These are phyloP conservation scores for Acrocyrtus sp. DNA, from an alignment of 2,888 invertebrate genomes.

Conservation along the genomic window DNA sequence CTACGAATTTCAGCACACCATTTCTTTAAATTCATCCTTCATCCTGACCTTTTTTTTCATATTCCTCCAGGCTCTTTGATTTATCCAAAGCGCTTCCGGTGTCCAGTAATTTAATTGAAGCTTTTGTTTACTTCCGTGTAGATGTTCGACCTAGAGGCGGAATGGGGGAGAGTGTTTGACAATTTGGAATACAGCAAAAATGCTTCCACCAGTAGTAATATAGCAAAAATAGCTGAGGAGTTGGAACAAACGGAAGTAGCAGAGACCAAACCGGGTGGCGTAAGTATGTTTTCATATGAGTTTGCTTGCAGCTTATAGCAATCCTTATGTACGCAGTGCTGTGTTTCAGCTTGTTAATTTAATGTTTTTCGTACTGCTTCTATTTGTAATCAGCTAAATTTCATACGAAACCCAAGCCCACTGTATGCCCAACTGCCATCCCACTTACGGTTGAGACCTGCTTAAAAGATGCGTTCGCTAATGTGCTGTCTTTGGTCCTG, in stretches of 20 bases:
- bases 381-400: neutral
- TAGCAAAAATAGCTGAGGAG: no score
- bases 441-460: constrained; percentile 12
- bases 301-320: constrained; percentile 10
- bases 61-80: no score
- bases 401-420: constrained; percentile 1
- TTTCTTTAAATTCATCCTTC: no score
- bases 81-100: no score
- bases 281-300: constrained; percentile 38
- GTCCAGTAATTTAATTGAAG: neutral
- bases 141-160: constrained; percentile 48
- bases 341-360: neutral
- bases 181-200: constrained; percentile 22
- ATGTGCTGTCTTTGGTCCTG: constrained; percentile 14
- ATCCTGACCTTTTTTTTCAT: no score
- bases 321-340: no score
- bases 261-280: constrained; percentile 16
- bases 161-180: constrained; percentile 48
- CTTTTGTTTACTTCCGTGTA: constrained; percentile 2
- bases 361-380: neutral
- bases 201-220: no score
- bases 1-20: no score
- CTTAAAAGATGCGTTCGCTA: constrained; percentile 27
- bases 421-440: constrained; percentile 17
- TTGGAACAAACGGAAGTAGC: neutral